Evolutionary conservation across 92 coral and sea anemone genomes (phyloP).

Genomic region (Epizoanthus ramosus): DNA sequence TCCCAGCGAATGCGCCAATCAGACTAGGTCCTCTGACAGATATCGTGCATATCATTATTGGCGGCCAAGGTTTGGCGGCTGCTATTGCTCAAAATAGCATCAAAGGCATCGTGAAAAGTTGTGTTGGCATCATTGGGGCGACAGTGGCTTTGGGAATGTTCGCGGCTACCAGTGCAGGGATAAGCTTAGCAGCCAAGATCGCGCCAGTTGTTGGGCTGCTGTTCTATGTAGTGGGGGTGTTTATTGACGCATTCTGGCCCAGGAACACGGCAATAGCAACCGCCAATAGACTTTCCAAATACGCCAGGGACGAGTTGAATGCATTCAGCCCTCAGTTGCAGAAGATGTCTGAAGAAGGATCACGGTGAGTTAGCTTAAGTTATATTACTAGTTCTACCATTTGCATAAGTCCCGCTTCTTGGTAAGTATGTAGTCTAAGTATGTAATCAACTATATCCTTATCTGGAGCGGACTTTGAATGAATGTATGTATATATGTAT

Average conservation of each 20-base stretch:
- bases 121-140: conserved; percentile 51
- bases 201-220: conserved; percentile 42
- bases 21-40: conserved; percentile 50
- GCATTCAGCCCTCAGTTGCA: conserved; percentile 37
- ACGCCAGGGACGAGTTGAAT: conserved; percentile 45
- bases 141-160: conserved; percentile 47
- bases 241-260: conserved; percentile 51
- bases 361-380: too few relatives aligned
- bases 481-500: too few relatives aligned
- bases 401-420: too few relatives aligned
- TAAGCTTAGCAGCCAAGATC: not conserved
- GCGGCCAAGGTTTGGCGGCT: conserved; percentile 41
- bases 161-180: conserved; percentile 19
- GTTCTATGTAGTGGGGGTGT: conserved; percentile 39
- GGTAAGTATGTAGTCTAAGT: too few relatives aligned
- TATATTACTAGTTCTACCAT: too few relatives aligned
- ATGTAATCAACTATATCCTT: too few relatives aligned
- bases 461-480: too few relatives aligned
- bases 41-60: conserved; percentile 43
- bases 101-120: conserved; percentile 53
- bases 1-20: not conserved
- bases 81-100: conserved; percentile 39
- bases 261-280: conserved; percentile 44
- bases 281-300: conserved; percentile 54
- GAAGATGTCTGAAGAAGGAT: not conserved